These are phyloP conservation scores for Proisotoma minuta DNA, from an alignment of 2,888 invertebrate species.

Conservation along the genomic window DNA sequence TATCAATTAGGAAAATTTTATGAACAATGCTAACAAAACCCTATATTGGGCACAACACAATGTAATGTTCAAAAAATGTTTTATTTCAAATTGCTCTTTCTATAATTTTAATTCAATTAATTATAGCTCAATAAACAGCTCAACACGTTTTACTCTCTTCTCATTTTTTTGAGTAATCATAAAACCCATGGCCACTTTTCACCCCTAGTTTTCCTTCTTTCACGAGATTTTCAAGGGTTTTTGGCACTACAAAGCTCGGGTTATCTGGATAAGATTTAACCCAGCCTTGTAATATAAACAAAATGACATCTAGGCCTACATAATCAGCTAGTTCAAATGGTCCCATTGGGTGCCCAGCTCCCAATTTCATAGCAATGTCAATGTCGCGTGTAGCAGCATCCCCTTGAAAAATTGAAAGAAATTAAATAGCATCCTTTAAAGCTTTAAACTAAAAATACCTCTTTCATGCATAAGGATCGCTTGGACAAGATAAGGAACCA, in stretches of 20 bases:
- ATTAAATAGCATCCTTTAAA: no score
- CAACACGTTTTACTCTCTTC: slow-evolving; percentile 23
- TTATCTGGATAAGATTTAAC: slow-evolving; percentile 54
- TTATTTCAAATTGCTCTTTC: no score
- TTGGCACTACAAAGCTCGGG: slow-evolving; percentile 46
- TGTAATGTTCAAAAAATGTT: no score
- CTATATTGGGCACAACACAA: no score
- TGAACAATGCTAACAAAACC: no score
- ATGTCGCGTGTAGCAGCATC: slow-evolving; percentile 71
- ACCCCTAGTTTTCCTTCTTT: slow-evolving; percentile 56
- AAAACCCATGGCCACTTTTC: slow-evolving; percentile 60
- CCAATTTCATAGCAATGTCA: slow-evolving; percentile 84
- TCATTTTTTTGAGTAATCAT: slow-evolving; percentile 55
- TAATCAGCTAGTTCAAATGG: slow-evolving; percentile 80
- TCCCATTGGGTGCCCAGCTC: slow-evolving; percentile 86
- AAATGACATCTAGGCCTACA: slow-evolving; percentile 73
- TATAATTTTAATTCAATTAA: no score
- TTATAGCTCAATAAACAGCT: neutral
- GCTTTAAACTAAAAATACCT: slow-evolving; percentile 50
- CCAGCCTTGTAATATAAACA: slow-evolving; percentile 69
- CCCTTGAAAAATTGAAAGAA: slow-evolving; percentile 52
- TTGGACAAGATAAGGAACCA: slow-evolving; percentile 58
- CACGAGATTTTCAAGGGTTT: slow-evolving; percentile 55
- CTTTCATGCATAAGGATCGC: slow-evolving; percentile 57
- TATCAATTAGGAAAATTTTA: no score